Base-by-base conservation (phyloP, 2,797 vertebrate genomes). In the Microctenopoma stevenorrisi region DNA sequence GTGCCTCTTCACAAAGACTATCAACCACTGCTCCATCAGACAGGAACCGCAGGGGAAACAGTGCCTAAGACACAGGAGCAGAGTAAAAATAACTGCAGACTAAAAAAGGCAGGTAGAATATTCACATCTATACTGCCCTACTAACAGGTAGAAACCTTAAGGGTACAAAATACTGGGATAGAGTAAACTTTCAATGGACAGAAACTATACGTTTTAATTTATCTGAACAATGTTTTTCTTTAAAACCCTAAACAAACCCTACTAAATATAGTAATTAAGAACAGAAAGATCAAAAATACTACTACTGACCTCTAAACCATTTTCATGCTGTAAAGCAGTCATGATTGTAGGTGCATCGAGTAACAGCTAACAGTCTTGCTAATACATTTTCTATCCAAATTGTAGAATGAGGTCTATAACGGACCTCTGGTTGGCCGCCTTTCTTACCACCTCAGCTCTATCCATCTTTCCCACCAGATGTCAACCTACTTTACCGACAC, bases 21-120 rank as follows among this genome's bases (percentile, higher is more conserved):
- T 84, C 76, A 72, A 83, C 61, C 70, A 42, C 85, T 68, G 87
- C 86, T 93, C 95, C 88, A 91, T 93, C 2, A 26, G 87, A 76
- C 16, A 69, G 40, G 22, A 75, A 53, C 47, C 71, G 74, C 61
- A 22, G 46, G 25, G 64, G 47, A 35, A 72, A 57, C 0, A 35
- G 51, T 33, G 26, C 58, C 86, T 88, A 49, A 55, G 28, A 72
- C 30, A 67, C 7, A 62, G 55, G 9, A 75, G 38, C 5, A 76
- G 38, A 58, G 16, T 46, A n/a, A 46, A n/a, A 46, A 46, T 18
- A 58, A 71, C 12, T 35, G 1, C 4, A 62, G 37, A 50, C 51
- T 50, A 25, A 78, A 30, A 47, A 72, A 72, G 40, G 70, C 5
- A 5, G 13, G 4, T 13, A 30, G 30, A 59, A 18, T 5, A 65